Conservation (phyloP, 1,140 invertebrate genomes). For the Bilobella aurantiaca region DNA sequence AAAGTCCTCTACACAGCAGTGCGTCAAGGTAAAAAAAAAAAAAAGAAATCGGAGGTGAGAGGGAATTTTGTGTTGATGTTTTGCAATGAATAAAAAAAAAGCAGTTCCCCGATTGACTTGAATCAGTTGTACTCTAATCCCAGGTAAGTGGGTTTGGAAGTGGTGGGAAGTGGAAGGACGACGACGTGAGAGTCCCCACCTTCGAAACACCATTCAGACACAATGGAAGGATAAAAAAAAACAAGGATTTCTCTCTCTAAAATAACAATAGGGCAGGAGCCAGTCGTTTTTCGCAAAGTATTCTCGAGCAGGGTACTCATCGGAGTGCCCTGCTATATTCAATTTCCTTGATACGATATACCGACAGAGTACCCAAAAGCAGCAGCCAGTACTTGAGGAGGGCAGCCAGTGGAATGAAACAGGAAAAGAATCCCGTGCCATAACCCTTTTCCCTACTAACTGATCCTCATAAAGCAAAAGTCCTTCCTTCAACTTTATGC, state of each 20-base stretch:
- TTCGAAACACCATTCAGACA: not conserved
- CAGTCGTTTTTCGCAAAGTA: too few species aligned
- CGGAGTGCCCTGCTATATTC: too few species aligned
- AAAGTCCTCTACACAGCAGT: not conserved
- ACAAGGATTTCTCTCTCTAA: not conserved
- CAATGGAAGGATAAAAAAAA: not conserved
- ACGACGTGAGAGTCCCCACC: constrained; percentile 6
- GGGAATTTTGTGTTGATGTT: not conserved
- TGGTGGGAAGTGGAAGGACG: not conserved
- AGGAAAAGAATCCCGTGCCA: not conserved
- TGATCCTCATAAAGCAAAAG: too few species aligned
- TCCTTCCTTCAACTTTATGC: too few species aligned
- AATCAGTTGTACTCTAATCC: not conserved
- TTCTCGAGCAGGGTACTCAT: too few species aligned
- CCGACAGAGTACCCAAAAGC: too few species aligned
- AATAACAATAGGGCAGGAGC: not conserved
- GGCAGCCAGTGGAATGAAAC: not conserved
- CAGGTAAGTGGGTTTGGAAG: not conserved
- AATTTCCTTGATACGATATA: not conserved
- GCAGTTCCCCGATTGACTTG: not conserved
- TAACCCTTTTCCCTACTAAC: not conserved
- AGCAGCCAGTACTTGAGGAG: not conserved
- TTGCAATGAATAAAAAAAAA: not conserved
- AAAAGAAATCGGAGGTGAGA: constrained; percentile 6
- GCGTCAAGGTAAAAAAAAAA: constrained; percentile 7